Evolutionary conservation across 2,113 vertebrate species (phyloP).

Genomic region (Lontra canadensis): DNA sequence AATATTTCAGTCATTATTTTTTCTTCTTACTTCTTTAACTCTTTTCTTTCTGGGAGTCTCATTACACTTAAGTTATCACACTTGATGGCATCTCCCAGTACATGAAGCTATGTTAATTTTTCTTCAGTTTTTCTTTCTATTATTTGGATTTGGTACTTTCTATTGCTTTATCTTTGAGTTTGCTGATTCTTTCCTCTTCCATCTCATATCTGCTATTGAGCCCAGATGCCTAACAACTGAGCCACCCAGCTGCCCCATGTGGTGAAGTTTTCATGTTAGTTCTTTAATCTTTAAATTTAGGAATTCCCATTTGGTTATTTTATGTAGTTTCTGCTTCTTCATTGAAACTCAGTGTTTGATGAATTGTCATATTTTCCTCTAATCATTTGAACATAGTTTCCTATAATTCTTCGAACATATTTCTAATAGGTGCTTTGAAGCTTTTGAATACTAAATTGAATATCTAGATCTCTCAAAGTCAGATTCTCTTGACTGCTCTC

Average conservation of each 20-base stretch:
- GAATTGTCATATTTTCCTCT: background rate
- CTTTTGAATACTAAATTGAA: background rate
- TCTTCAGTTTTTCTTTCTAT: background rate
- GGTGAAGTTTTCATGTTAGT: background rate
- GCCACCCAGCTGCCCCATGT: background rate
- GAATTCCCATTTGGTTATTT: background rate
- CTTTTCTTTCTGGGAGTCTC: background rate
- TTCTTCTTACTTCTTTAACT: background rate
- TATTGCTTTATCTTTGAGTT: background rate
- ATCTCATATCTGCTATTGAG: background rate
- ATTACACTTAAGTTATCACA: background rate
- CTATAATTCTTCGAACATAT: background rate
- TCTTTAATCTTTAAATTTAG: background rate
- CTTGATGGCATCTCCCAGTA: background rate
- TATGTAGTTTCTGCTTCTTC: background rate
- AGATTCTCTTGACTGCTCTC: background rate
- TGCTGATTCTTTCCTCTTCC: background rate
- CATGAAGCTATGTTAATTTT: background rate
- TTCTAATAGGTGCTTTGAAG: background rate
- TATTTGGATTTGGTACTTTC: background rate
- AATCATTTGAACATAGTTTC: background rate
- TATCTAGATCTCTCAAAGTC: background rate
- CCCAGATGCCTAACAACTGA: background rate
- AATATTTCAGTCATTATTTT: background rate
- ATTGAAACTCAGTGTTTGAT: background rate